Percentiles rank a stretch among this genome's conserved stretches.
phyloP scores from a whole-genome alignment of 2,113 vertebrate species.

The Pygoscelis antarcticus region DNA sequence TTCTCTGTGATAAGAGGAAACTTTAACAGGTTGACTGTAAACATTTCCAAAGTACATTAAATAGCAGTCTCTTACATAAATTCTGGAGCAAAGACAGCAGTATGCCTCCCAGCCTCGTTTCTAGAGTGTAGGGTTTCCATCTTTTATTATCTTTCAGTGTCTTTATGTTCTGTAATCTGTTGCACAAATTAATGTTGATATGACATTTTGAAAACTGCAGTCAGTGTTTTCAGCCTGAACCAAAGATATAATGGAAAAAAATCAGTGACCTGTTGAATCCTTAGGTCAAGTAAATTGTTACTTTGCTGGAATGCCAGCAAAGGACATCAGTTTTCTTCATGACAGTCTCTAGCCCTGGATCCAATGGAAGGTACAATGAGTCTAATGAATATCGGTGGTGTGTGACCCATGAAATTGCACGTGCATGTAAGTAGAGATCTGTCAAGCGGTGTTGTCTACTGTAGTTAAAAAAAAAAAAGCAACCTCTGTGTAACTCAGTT shows the following conservation, averaged over 20 bases:
- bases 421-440: neutral
- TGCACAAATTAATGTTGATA: neutral
- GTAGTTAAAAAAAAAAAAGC: neutral
- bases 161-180: neutral
- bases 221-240: neutral
- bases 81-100: neutral
- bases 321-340: neutral
- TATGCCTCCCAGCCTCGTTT: neutral
- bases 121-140: neutral
- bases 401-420: slow-evolving; percentile 41
- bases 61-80: neutral
- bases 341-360: neutral
- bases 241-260: neutral
- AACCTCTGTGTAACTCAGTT: neutral
- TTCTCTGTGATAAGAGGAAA: slow-evolving; percentile 39
- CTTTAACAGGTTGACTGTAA: slow-evolving; percentile 6
- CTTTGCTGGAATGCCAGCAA: neutral
- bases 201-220: neutral
- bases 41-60: neutral
- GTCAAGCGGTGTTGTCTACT: neutral
- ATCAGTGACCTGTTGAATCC: slow-evolving; percentile 37
- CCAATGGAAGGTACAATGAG: neutral
- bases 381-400: neutral
- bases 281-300: slow-evolving; percentile 25
- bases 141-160: neutral